phyloP scores from a whole-genome alignment of 1,140 invertebrate genomes.

The Brachionus paranguensis region DNA sequence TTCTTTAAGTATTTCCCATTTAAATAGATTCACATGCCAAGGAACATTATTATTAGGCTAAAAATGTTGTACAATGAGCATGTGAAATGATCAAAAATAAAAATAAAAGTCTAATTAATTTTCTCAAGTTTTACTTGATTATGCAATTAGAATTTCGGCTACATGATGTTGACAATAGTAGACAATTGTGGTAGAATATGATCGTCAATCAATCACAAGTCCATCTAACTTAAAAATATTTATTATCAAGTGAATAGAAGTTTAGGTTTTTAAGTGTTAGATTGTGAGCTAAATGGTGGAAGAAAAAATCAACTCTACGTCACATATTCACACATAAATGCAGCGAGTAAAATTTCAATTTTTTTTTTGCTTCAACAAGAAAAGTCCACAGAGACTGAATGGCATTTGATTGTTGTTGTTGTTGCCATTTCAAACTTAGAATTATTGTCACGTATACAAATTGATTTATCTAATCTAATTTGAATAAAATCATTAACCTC shows the following conservation, averaged over 20 bases:
- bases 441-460: slow-evolving; percentile 27
- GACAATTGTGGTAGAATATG: background rate
- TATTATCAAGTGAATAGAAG: background rate
- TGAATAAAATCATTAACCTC: background rate
- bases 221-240: background rate
- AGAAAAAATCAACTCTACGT: background rate
- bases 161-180: background rate
- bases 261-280: background rate
- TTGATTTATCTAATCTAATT: slow-evolving; percentile 38
- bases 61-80: background rate
- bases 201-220: background rate
- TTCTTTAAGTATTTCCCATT: no score
- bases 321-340: background rate
- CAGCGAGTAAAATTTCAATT: background rate
- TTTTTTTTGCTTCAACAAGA: background rate
- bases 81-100: background rate
- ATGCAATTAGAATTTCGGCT: background rate
- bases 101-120: background rate
- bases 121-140: background rate
- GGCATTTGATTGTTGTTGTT: background rate
- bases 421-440: background rate
- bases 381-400: background rate
- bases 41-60: no score
- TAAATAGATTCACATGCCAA: no score
- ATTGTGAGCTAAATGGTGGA: background rate